Base-by-base conservation (phyloP, 2,797 vertebrate genomes). In the Propithecus perrieri region DNA sequence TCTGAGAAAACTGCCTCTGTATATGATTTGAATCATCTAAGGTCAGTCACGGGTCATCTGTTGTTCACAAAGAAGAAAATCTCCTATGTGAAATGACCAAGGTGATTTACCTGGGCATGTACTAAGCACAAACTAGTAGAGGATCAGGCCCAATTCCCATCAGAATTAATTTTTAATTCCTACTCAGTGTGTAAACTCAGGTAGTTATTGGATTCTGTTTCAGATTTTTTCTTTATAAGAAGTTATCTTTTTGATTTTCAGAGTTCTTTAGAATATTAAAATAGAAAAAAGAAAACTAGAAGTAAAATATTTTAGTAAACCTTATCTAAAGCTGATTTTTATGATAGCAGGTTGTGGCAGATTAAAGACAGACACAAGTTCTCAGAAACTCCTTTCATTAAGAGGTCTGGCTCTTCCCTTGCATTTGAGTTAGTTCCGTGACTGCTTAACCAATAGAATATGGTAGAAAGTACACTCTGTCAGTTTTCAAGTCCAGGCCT, bases 41-140 rank as follows among this genome's bases (percentile, higher is more conserved):
- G 83, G 80, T 89, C 53, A 93, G 26, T 75, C 61, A 59, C 35
- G 2, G 71, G 65, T 24, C 7, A 55, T 41, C 55, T 91, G 24
- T 75, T 85, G 84, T 84, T 91, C 74, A 81, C 30, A 61, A 71
- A 84, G 90, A 88, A 93, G 79, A n/a, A 90, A 84, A 80, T 71
- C 5, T 15, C 33, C 55, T 55, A 55, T 22, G 55, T 57, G 55
- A 57, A 57, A 24, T 57, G 8, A 57, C 30, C 30, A 48, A 8
- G 35, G 55, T 57, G 94, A 96, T 38, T 96, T 78, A 94, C 43
- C 63, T 88, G 65, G 43, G 22, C 15, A 7, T 65, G 35, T 24
- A 1, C 33, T 74, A 33, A 87, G 50, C 20, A 50, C n/a, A 65
- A 22, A 30, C 46, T 48, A 22, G 50, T 3, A 76, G 38, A 92